phyloP scores from a whole-genome alignment of 2,113 vertebrate species.

The Amazona vittata region DNA sequence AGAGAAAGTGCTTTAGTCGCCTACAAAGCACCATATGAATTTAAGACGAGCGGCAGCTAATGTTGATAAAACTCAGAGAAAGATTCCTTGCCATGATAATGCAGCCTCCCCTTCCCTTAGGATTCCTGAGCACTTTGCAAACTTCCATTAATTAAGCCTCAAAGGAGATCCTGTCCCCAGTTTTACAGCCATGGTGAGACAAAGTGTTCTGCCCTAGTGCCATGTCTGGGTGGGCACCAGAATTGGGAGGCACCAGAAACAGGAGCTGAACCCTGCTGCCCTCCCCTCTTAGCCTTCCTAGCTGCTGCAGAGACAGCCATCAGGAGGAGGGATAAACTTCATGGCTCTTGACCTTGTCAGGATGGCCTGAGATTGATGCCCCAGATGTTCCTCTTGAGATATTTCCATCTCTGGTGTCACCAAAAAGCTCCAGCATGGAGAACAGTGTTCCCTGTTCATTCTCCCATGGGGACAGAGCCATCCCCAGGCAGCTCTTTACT shows the following conservation, averaged over 20 bases:
- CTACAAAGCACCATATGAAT: not conserved
- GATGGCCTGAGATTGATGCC: fast-evolving
- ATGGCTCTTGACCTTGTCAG: not conserved
- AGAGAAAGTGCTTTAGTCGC: not conserved
- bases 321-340: not conserved
- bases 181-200: not conserved
- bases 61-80: not conserved
- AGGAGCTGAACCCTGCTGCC: fast-evolving
- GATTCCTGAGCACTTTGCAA: not conserved
- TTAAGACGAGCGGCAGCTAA: not conserved
- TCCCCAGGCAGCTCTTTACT: not conserved
- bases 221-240: fast-evolving
- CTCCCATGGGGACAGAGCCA: not conserved
- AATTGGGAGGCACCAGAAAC: not conserved
- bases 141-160: not conserved
- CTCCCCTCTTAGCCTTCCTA: fast-evolving
- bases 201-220: not conserved
- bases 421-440: not conserved
- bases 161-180: not conserved
- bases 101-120: not conserved
- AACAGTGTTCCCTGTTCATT: fast-evolving
- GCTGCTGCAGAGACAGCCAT: not conserved
- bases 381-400: fast-evolving
- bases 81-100: not conserved
- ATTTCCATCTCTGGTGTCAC: not conserved